These are phyloP conservation scores for Paramormyrops kingsleyae DNA, from an alignment of 2,113 vertebrate species.

Conservation along the genomic window DNA sequence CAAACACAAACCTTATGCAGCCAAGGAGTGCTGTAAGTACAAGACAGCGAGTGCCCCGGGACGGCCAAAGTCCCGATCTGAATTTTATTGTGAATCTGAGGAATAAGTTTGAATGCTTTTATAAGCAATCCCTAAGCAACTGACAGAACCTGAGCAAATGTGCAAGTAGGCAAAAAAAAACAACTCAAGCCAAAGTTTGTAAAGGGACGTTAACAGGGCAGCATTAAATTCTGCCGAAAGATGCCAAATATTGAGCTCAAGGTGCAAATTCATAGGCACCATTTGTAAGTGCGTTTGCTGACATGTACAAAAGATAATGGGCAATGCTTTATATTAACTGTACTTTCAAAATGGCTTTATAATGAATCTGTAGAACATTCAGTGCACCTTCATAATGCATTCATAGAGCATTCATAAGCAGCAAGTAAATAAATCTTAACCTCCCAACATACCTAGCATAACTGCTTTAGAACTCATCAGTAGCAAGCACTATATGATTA, in stretches of 20 bases:
- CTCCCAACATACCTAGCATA: neutral
- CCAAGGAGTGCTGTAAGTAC: neutral
- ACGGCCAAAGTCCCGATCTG: neutral
- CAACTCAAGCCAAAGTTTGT: neutral
- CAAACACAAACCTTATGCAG: neutral
- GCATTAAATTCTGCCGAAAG: neutral
- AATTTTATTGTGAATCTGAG: neutral
- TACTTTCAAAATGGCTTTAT: neutral
- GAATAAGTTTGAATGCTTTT: conserved; percentile 1
- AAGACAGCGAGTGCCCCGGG: neutral
- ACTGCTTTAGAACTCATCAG: neutral
- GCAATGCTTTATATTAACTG: neutral
- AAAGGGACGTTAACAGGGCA: neutral
- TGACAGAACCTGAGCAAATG: neutral
- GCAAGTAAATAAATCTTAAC: neutral
- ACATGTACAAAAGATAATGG: neutral
- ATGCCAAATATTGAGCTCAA: neutral
- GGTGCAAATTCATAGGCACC: neutral
- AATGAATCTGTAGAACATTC: neutral
- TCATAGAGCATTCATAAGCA: neutral
- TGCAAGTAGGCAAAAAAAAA: neutral
- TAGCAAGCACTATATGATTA: neutral
- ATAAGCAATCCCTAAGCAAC: neutral
- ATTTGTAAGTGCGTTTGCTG: neutral
- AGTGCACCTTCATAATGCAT: neutral